phyloP scores from a whole-genome alignment of 2,888 invertebrate genomes.

The Drosophila austrosaltans region DNA sequence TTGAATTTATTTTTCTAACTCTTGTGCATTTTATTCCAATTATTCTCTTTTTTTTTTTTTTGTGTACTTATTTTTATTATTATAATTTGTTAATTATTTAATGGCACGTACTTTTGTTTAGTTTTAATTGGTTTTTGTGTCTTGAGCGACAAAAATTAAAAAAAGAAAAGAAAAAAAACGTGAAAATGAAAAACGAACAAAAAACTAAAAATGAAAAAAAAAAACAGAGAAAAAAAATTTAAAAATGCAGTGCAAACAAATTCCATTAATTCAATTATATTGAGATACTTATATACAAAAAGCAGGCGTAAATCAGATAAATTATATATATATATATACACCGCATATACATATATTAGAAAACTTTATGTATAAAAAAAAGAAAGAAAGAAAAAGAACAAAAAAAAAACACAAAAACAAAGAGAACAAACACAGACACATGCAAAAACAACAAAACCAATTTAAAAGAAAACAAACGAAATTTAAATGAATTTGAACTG shows the following conservation, averaged over 20 bases:
- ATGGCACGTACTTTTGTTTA: constrained; percentile 35
- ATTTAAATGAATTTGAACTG: constrained; percentile 43
- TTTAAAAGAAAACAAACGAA: constrained; percentile 46
- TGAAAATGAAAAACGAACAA: neutral
- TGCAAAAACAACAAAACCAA: constrained; percentile 33
- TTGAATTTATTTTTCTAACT: constrained; percentile 59
- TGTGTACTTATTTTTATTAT: constrained; percentile 40
- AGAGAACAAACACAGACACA: constrained; percentile 28
- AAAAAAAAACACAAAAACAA: constrained; percentile 34
- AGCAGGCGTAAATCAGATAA: constrained; percentile 59
- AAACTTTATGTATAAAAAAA: constrained; percentile 62
- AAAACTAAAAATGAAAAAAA: neutral
- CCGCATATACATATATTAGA: constrained; percentile 61
- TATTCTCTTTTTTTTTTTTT: constrained; percentile 36
- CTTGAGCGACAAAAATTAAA: constrained; percentile 19
- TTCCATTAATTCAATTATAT: constrained; percentile 75
- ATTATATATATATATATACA: constrained; percentile 54
- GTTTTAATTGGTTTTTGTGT: constrained; percentile 12
- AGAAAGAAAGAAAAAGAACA: constrained; percentile 19
- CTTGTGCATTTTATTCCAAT: constrained; percentile 15
- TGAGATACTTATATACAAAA: constrained; percentile 44
- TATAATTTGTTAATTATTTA: constrained; percentile 37
- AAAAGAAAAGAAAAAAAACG: neutral
- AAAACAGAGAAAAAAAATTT: constrained; percentile 24
- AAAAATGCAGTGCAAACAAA: constrained; percentile 69